phyloP scores from a whole-genome alignment of 1,140 invertebrate species.

The Kradibia gibbosae region DNA sequence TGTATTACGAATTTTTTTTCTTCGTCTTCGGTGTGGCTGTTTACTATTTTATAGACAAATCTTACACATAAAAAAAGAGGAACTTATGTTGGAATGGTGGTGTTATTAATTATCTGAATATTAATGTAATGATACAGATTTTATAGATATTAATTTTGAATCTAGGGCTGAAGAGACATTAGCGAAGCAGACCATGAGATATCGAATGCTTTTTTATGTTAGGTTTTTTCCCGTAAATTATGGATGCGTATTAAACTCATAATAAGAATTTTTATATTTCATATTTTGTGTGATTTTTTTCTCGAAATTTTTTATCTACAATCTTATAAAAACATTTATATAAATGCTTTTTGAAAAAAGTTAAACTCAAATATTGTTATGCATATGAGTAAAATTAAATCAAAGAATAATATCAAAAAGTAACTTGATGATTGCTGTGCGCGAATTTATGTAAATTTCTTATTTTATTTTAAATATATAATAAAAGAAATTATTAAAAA shows the following conservation, averaged over 20 bases:
- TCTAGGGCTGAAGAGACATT: not conserved
- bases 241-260: constrained; percentile 28
- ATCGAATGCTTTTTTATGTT: constrained; percentile 32
- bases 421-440: too few species aligned
- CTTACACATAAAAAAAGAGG: constrained; percentile 29
- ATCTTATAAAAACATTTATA: constrained; percentile 23
- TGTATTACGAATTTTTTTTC: too few species aligned
- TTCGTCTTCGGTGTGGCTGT: not conserved
- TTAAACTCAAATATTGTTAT: constrained; percentile 5
- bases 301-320: constrained; percentile 21
- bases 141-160: not conserved
- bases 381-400: not conserved
- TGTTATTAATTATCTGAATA: not conserved
- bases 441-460: too few species aligned
- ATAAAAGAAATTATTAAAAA: too few species aligned
- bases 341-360: constrained; percentile 12
- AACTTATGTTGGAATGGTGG: not conserved
- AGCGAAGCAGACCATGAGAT: constrained; percentile 21
- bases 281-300: constrained; percentile 33
- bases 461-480: too few species aligned
- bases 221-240: constrained; percentile 4
- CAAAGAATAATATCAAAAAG: not conserved
- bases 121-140: not conserved
- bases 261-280: constrained; percentile 31
- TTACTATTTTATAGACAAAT: constrained; percentile 29